phyloP scores from a whole-genome alignment of 2,113 vertebrate species.

The Odontophorus gujanensis region DNA sequence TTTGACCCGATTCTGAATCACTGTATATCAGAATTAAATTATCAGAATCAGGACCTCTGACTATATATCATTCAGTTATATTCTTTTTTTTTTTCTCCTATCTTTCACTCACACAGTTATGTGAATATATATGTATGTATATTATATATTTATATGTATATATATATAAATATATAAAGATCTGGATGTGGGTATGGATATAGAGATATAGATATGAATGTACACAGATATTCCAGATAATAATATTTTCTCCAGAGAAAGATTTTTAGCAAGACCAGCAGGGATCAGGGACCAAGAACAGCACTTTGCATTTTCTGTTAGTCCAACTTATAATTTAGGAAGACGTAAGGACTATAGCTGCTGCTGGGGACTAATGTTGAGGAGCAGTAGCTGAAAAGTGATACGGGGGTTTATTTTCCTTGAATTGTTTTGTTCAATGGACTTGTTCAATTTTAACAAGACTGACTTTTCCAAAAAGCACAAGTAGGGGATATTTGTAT shows the following conservation, averaged over 20 bases:
- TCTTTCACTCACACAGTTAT: background rate
- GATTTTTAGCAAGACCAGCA: background rate
- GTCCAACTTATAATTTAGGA: background rate
- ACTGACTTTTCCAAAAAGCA: background rate
- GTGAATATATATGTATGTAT: background rate
- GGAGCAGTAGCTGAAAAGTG: background rate
- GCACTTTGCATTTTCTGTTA: conserved; percentile 12
- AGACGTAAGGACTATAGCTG: background rate
- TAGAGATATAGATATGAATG: background rate
- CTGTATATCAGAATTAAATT: background rate
- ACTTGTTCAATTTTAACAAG: background rate
- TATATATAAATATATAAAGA: background rate
- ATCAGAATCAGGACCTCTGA: conserved; percentile 1
- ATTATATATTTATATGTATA: background rate
- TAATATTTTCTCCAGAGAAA: background rate
- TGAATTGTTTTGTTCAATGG: background rate
- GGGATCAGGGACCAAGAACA: background rate
- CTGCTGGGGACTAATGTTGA: conserved; percentile 6
- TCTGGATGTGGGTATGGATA: background rate
- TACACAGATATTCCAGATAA: background rate
- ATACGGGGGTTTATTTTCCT: background rate
- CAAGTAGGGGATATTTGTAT: background rate
- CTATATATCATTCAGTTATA: background rate
- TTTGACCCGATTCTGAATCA: background rate
- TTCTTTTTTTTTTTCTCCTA: background rate